These are phyloP conservation scores for Carapus acus DNA, from an alignment of 2,797 vertebrate species.

Conservation along the genomic window DNA sequence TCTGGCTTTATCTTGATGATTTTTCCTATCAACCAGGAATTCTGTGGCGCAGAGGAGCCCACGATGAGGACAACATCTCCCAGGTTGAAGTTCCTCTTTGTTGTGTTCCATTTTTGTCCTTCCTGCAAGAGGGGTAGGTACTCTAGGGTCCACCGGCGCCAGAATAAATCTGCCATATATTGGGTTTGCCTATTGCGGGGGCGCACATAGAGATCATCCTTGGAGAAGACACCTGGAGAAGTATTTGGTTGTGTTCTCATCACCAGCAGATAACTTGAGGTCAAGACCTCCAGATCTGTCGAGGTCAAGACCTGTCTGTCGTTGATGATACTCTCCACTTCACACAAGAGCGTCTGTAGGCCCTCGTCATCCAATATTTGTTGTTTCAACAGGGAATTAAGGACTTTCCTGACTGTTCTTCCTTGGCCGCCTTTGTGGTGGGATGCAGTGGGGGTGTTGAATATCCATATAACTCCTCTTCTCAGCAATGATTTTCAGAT, in stretches of 20 bases:
- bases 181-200: background rate
- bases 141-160: background rate
- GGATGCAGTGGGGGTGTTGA: conserved; percentile 12
- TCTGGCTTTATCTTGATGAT: no score
- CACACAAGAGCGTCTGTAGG: background rate
- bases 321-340: conserved; percentile 3
- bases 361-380: background rate
- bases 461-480: conserved; percentile 15
- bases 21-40: no score
- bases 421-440: conserved; percentile 17
- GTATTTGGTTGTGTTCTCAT: background rate
- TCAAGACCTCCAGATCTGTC: background rate
- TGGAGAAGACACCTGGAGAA: background rate
- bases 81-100: background rate
- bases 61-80: background rate
- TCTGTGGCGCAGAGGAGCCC: background rate
- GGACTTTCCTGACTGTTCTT: conserved; percentile 4
- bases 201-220: background rate
- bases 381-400: conserved; percentile 6
- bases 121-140: background rate
- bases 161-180: background rate
- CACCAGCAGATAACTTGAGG: no score
- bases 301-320: background rate
- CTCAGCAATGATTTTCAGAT: conserved; percentile 3
- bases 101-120: background rate